Percentiles rank a stretch among this genome's conserved stretches.
Evolutionary conservation across 1,140 invertebrate genomes (phyloP).

Genomic region (Hylyphantes graminicola): DNA sequence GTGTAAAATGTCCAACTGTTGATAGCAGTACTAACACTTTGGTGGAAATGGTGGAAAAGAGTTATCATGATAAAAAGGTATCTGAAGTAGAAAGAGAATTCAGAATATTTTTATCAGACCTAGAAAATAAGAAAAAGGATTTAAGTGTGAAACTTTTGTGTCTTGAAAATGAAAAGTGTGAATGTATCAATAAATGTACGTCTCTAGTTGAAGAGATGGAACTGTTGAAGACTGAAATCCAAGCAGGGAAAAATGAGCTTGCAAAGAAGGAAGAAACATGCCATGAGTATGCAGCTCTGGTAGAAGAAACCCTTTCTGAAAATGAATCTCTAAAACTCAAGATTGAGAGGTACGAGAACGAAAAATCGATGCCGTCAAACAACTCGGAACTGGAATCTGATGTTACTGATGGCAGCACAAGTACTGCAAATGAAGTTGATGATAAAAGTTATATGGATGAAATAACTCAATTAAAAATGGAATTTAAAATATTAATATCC

Average conservation of each 20-base stretch:
- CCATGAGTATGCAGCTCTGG: background rate
- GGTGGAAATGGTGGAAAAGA: no score
- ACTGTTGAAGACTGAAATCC: background rate
- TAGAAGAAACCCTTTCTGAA: slow-evolving; percentile 32
- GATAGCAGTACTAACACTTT: no score
- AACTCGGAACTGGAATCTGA: background rate
- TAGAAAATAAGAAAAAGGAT: no score
- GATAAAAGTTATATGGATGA: slow-evolving; percentile 25
- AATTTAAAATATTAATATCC: background rate
- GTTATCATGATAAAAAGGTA: no score
- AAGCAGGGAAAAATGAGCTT: background rate
- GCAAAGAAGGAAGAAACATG: background rate
- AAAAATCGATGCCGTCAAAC: background rate
- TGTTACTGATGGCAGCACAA: background rate
- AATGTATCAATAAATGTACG: no score
- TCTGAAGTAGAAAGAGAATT: no score
- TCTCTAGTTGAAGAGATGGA: background rate
- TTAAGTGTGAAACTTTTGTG: no score
- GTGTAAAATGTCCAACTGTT: no score
- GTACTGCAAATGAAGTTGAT: slow-evolving; percentile 8
- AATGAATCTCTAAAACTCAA: slow-evolving; percentile 29
- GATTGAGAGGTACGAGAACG: slow-evolving; percentile 16
- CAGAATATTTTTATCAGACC: no score
- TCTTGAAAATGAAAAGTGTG: no score
- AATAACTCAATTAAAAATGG: background rate